These are phyloP conservation scores for Busseola fusca DNA, from an alignment of 2,888 invertebrate species.

Conservation along the genomic window DNA sequence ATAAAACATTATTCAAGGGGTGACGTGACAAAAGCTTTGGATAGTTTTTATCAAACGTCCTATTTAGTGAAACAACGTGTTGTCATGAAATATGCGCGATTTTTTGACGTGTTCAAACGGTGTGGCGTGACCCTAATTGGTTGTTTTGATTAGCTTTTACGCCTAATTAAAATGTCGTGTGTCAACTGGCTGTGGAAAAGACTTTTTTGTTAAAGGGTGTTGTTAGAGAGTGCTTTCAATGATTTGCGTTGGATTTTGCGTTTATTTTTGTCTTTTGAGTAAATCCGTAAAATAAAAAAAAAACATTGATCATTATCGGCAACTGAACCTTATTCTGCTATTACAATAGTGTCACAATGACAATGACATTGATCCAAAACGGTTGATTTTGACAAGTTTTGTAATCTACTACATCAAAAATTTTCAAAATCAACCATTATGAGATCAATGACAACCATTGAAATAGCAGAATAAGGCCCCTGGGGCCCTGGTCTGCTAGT, in stretches of 20 bases:
- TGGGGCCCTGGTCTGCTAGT: too few species aligned
- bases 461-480: too few species aligned
- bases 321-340: background rate
- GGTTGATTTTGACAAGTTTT: too few species aligned
- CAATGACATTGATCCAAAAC: too few species aligned
- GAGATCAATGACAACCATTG: too few species aligned
- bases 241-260: background rate
- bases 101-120: conserved; percentile 53
- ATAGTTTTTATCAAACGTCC: conserved; percentile 57
- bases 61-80: conserved; percentile 48
- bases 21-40: conserved; percentile 61
- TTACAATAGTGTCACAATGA: too few species aligned
- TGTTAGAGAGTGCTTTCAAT: background rate
- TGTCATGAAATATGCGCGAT: conserved; percentile 50
- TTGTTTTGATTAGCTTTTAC: conserved; percentile 51
- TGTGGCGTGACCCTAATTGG: conserved; percentile 52
- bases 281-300: background rate
- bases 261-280: background rate
- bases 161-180: conserved; percentile 48
- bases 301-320: background rate
- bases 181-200: conserved; percentile 27
- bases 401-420: too few species aligned
- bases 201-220: conserved; percentile 11
- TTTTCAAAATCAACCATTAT: too few species aligned
- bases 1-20: conserved; percentile 53